phyloP scores from a whole-genome alignment of 2,888 invertebrate species.

The Cordilura impudica region DNA sequence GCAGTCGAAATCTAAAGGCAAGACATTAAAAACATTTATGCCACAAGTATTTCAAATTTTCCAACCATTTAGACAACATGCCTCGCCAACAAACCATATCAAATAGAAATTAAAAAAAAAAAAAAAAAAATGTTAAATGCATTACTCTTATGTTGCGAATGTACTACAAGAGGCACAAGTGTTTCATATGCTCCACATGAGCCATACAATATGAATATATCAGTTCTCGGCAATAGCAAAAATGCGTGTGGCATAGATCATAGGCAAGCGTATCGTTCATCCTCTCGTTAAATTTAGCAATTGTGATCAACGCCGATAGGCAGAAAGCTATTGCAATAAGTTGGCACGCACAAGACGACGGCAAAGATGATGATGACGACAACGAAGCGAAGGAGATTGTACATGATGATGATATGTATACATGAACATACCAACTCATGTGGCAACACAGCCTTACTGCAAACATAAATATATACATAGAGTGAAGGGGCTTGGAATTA shows the following conservation, averaged over 20 bases:
- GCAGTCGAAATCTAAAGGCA: conserved; percentile 23
- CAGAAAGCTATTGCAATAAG: conserved; percentile 54
- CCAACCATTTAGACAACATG: conserved; percentile 49
- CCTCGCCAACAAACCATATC: conserved; percentile 19
- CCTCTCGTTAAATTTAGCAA: conserved; percentile 60
- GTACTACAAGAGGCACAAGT: conserved; percentile 34
- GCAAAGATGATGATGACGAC: conserved; percentile 6
- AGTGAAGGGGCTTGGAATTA: conserved; percentile 36
- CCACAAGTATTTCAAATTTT: conserved; percentile 50
- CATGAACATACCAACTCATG: background rate
- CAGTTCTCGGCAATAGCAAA: conserved; percentile 21
- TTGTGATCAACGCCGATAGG: conserved; percentile 62
- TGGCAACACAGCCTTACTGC: conserved; percentile 10
- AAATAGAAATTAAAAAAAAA: conserved; percentile 1
- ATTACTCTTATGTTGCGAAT: background rate
- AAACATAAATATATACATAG: background rate
- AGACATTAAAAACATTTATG: conserved; percentile 24
- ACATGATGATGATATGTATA: conserved; percentile 4
- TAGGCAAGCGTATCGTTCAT: conserved; percentile 50
- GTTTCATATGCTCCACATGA: conserved; percentile 50
- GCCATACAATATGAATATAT: conserved; percentile 36
- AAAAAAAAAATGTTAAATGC: conserved; percentile 20
- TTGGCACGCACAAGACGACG: conserved; percentile 51
- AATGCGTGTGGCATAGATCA: conserved; percentile 51
- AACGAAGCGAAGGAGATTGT: conserved; percentile 48